Evolutionary conservation across 2,888 invertebrate genomes (phyloP), one percentile per base, ranked within the genome.

Genomic region (Galeopsomyia nigrocyanea): DNA sequence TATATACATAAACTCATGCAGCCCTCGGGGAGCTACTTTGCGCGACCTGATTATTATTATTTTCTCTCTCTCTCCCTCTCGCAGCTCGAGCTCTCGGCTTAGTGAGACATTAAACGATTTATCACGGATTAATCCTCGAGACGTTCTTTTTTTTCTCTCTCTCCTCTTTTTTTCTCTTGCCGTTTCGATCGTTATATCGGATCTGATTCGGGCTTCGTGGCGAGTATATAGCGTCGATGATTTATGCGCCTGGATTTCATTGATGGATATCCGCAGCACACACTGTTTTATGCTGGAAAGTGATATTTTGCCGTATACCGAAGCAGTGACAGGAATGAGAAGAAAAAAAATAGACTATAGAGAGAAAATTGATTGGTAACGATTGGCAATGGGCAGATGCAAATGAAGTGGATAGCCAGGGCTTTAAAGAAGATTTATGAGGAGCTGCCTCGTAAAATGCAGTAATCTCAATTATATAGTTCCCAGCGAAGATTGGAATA

Each of bases 71-170:
- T 60, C 22, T 14, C n/a, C 39, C 47, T 60, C 60, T 16, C 26
- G 58, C 49, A 47, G 14, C 5, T 21, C 63, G 17, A 55, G 21
- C 31, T 21, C 50, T 60, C 65, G 67, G n/a, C 56, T 49, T 39
- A 58, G 60, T 49, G 60, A 69, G 72, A 58, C 60, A 51, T 57
- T 57, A 66, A 49, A 53, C 67, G 58, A 75, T 72, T 75, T 63
- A 75, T 72, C 71, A 47, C 64, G 70, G 69, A 72, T 75, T 67
- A 72, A 72, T 62, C 66, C 13, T 50, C 49, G 47, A 51, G 22
- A 60, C 61, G n/a, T 7, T 50, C 21, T 46, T 39, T 26, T n/a
- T 19, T 39, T 39, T 39, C 26, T 26, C 26, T 26, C 26, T 26
- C 26, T 26, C 26, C 26, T 2, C 5, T 26, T 26, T 5, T 26